Conservation (phyloP, 92 coral and sea anemone species). For the Phenganax marumi region DNA sequence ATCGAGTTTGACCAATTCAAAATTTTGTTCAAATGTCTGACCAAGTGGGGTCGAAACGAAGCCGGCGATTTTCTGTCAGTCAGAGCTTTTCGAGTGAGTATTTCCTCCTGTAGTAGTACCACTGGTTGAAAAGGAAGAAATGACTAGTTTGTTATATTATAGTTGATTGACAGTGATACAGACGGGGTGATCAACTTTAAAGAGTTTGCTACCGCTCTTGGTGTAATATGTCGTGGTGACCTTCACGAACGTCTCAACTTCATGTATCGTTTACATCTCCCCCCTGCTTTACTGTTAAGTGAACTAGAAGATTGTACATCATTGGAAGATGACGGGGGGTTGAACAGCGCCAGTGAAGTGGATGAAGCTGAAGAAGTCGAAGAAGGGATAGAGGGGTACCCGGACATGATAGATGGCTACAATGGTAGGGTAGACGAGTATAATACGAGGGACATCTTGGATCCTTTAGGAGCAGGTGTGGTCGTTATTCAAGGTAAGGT, state of each 20-base stretch:
- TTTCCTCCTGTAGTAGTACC: not conserved
- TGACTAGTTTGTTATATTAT: not conserved
- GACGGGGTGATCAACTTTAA: conserved; percentile 87
- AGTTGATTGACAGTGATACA: conserved; percentile 89
- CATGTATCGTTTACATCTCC: conserved; percentile 85
- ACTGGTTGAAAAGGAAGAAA: not conserved
- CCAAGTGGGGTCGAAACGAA: conserved; percentile 92
- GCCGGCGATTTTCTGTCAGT: conserved; percentile 66
- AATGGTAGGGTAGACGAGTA: not conserved
- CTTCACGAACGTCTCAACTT: conserved; percentile 80
- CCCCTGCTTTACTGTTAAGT: conserved; percentile 56
- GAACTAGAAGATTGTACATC: conserved; percentile 27
- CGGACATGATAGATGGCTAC: conserved; percentile 2
- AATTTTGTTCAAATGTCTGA: conserved; percentile 80
- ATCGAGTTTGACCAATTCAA: conserved; percentile 82
- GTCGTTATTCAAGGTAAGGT: conserved; percentile 41
- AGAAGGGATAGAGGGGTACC: conserved; percentile 19
- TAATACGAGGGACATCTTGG: not conserved
- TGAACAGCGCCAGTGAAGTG: conserved; percentile 68
- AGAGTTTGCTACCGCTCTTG: conserved; percentile 78
- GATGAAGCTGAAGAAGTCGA: conserved; percentile 58
- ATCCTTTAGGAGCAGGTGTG: conserved; percentile 45
- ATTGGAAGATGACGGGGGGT: conserved; percentile 54
- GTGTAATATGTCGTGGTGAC: conserved; percentile 88
- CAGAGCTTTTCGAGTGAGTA: conserved; percentile 79